These are phyloP conservation scores for Stichodactyla mertensii DNA, from an alignment of 64 coral and sea anemone genomes.

Conservation along the genomic window DNA sequence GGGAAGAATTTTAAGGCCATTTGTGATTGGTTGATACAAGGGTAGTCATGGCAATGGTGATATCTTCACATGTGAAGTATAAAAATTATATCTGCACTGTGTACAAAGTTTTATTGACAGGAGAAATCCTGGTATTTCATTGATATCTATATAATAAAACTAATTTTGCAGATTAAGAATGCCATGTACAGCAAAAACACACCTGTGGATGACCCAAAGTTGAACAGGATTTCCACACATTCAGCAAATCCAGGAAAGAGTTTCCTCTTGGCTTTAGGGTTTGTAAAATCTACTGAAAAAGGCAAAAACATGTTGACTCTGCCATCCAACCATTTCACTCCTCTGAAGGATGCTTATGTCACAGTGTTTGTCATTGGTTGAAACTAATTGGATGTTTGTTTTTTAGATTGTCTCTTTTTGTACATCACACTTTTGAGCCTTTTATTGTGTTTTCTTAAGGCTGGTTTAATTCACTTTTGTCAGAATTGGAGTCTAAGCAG, in stretches of 20 bases:
- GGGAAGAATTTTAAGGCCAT: too few relatives aligned
- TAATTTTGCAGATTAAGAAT: conserved; percentile 59
- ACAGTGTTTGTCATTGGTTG: conserved; percentile 59
- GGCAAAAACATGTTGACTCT: conserved; percentile 45
- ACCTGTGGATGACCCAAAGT: conserved; percentile 45
- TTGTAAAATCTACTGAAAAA: conserved; percentile 31
- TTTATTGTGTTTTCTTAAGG: too few relatives aligned
- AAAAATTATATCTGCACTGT: too few relatives aligned
- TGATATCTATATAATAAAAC: too few relatives aligned
- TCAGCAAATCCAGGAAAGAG: conserved; percentile 64
- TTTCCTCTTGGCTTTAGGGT: conserved; percentile 61
- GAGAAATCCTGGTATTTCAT: too few relatives aligned
- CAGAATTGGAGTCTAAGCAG: too few relatives aligned
- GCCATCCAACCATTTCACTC: conserved; percentile 22
- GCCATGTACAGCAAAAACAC: conserved; percentile 44
- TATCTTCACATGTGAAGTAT: too few relatives aligned
- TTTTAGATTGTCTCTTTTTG: not conserved
- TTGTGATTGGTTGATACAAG: too few relatives aligned
- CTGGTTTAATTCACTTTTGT: too few relatives aligned
- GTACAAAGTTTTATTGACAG: too few relatives aligned
- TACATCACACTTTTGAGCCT: too few relatives aligned
- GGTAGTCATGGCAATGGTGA: too few relatives aligned
- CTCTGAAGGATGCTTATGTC: conserved; percentile 82
- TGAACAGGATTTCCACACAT: conserved; percentile 67
- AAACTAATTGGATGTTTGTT: not conserved